phyloP scores from a whole-genome alignment of 2,113 vertebrate genomes.

The Gopherus evgoodei region DNA sequence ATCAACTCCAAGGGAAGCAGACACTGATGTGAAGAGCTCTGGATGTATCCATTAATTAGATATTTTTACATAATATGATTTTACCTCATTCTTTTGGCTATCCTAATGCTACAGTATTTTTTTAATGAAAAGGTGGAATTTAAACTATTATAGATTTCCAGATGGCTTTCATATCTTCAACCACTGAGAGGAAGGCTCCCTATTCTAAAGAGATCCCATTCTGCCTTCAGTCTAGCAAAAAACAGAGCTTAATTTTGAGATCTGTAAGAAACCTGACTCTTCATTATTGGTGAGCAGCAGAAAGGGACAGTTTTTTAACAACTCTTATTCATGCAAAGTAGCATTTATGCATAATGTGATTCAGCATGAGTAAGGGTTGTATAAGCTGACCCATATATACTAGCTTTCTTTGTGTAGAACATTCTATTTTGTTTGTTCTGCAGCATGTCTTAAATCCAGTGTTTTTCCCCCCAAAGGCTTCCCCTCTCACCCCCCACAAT shows the following conservation, averaged over 20 bases:
- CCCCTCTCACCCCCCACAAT: rapidly evolving
- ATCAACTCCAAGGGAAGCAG: background rate
- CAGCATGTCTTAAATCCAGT: background rate
- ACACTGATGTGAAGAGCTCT: background rate
- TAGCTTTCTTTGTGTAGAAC: background rate
- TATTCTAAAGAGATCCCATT: background rate
- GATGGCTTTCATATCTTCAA: background rate
- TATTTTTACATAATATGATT: background rate
- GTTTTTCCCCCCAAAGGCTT: background rate
- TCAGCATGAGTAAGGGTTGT: background rate
- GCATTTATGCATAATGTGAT: background rate
- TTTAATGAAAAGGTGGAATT: background rate
- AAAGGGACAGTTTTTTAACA: background rate
- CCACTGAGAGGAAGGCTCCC: background rate
- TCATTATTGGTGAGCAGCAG: background rate
- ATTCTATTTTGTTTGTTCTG: background rate
- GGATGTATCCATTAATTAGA: background rate
- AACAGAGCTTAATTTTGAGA: background rate
- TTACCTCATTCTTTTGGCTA: background rate
- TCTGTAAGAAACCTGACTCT: background rate
- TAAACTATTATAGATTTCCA: background rate
- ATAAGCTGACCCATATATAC: background rate
- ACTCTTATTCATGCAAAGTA: background rate
- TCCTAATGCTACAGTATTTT: background rate
- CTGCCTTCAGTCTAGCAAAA: background rate